Percentiles rank a stretch among this genome's conserved stretches.
Evolutionary conservation across 2,113 vertebrate genomes (phyloP).

Genomic region (Casuarius casuarius): DNA sequence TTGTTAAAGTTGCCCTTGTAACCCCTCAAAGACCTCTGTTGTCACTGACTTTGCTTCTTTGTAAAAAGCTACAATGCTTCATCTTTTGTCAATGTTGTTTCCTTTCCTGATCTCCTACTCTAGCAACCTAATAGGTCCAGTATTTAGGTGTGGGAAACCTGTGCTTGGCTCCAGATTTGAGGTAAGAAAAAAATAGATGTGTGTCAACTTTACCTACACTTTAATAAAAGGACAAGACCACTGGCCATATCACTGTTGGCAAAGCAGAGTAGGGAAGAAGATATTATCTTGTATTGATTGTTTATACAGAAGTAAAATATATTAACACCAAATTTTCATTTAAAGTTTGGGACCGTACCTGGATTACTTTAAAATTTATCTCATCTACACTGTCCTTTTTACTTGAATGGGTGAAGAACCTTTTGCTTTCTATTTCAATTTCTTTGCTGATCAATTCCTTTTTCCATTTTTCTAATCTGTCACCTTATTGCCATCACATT

Average conservation of each 20-base stretch:
- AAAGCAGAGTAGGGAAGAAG: not conserved
- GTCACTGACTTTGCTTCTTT: not conserved
- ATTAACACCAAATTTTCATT: not conserved
- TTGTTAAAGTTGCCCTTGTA: not conserved
- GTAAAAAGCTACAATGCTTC: not conserved
- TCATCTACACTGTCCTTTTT: not conserved
- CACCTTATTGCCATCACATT: not conserved
- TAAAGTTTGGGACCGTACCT: fast-evolving
- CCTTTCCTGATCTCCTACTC: not conserved
- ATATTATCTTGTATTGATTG: not conserved
- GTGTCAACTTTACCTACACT: not conserved
- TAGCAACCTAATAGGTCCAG: not conserved
- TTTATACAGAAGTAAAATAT: not conserved
- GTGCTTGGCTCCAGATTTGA: not conserved
- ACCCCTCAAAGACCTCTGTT: not conserved
- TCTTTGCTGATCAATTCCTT: not conserved
- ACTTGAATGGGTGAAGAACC: not conserved
- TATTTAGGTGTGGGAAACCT: not conserved
- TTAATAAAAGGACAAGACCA: not conserved
- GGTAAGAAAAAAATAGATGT: not conserved
- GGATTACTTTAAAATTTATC: not conserved
- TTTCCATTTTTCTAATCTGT: not conserved
- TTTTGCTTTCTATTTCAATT: not conserved
- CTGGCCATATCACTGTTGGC: not conserved
- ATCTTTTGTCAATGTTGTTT: not conserved